A percentile compares a stretch with the other conserved stretches of the same genome.
Conservation (phyloP, 2,797 vertebrate species). For the Cirrhinus mrigala region DNA sequence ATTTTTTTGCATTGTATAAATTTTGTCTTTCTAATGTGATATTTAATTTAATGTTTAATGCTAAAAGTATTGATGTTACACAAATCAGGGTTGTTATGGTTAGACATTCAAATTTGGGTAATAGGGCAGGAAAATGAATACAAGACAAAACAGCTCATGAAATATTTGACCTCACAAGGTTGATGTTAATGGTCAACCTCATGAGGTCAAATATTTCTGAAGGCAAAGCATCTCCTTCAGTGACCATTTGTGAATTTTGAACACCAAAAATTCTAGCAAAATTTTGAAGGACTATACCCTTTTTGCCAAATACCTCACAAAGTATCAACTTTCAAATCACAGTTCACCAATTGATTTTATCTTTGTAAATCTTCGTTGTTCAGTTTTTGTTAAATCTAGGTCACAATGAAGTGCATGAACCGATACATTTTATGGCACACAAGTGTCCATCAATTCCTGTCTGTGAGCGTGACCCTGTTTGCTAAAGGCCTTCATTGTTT, state of each 20-base stretch:
- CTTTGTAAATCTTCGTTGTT: not conserved
- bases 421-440: not conserved
- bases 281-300: too few relatives aligned
- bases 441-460: not conserved
- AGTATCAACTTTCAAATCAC: not conserved
- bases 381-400: slow-evolving; percentile 1
- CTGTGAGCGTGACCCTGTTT: not conserved
- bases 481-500: not conserved
- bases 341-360: not conserved
- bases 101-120: not conserved
- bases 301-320: not conserved
- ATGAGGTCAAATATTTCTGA: not conserved
- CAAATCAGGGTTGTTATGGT: not conserved
- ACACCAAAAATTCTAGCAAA: too few relatives aligned
- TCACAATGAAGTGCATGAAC: not conserved
- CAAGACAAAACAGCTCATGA: not conserved
- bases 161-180: not conserved
- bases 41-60: not conserved
- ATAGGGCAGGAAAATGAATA: not conserved
- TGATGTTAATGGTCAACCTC: not conserved
- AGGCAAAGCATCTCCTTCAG: not conserved
- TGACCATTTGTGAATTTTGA: not conserved
- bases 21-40: not conserved
- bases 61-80: not conserved
- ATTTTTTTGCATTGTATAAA: not conserved